Conservation (phyloP, 2,888 invertebrate genomes). For the Caenorhabditis imperialis region DNA sequence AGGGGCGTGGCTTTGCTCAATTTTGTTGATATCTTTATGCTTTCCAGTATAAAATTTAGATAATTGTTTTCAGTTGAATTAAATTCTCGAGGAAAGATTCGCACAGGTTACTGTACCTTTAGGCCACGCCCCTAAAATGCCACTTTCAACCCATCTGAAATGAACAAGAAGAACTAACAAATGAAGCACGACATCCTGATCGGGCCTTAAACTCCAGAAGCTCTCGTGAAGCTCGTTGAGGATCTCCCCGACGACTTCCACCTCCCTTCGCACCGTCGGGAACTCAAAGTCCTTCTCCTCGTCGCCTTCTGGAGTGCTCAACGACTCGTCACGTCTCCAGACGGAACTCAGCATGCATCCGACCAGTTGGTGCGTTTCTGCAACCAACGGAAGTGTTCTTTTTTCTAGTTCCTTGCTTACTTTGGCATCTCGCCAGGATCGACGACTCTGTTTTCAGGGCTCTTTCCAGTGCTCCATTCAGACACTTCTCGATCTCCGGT, state of each 20-base stretch:
- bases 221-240: slow-evolving; percentile 48
- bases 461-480: slow-evolving; percentile 35
- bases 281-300: slow-evolving; percentile 39
- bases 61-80: too few relatives aligned
- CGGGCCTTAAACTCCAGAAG: slow-evolving; percentile 41
- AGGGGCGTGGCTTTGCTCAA: too few relatives aligned
- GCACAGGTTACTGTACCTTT: too few relatives aligned
- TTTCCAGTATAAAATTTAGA: too few relatives aligned
- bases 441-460: slow-evolving; percentile 32
- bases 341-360: slow-evolving; percentile 53
- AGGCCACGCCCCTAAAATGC: too few relatives aligned
- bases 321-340: slow-evolving; percentile 29
- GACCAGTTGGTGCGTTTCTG: slow-evolving; percentile 44
- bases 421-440: slow-evolving; percentile 31
- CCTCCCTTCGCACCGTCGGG: slow-evolving; percentile 25
- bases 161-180: slow-evolving; percentile 49
- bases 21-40: too few relatives aligned
- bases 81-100: too few relatives aligned
- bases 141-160: too few relatives aligned
- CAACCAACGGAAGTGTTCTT: background rate
- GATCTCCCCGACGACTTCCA: slow-evolving; percentile 42
- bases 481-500: slow-evolving; percentile 34
- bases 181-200: slow-evolving; percentile 43
- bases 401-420: slow-evolving; percentile 4
- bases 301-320: slow-evolving; percentile 12